Conservation (phyloP, 1,140 invertebrate genomes). For the Drosophila auraria region DNA sequence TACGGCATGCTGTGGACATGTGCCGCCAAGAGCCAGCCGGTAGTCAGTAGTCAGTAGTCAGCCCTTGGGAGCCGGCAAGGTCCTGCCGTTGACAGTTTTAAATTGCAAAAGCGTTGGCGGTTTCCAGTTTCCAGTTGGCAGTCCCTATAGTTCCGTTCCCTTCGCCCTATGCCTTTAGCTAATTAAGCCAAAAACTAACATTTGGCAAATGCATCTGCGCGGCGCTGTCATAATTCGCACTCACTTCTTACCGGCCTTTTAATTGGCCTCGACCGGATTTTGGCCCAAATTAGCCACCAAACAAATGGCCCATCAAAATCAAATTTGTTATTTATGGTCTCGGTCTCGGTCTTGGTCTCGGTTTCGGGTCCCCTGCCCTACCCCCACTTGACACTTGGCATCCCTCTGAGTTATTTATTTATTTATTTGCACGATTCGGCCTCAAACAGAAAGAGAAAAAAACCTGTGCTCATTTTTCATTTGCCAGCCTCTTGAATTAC, state of each 20-base stretch:
- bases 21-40: conserved; percentile 41
- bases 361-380: not conserved
- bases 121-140: conserved; percentile 9
- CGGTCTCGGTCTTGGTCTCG: conserved; percentile 5
- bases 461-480: conserved; percentile 67
- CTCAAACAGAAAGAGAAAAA: conserved; percentile 2
- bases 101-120: conserved; percentile 73
- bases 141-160: not conserved
- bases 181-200: conserved; percentile 70
- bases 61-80: conserved; percentile 15
- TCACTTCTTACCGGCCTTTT: conserved; percentile 64
- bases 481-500: conserved; percentile 64
- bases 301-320: conserved; percentile 74
- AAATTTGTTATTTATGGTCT: conserved; percentile 77
- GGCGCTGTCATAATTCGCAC: conserved; percentile 60
- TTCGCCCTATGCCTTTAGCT: conserved; percentile 27
- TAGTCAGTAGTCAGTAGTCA: conserved; percentile 1
- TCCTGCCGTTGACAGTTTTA: conserved; percentile 75
- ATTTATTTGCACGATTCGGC: conserved; percentile 59
- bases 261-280: conserved; percentile 58
- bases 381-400: conserved; percentile 40
- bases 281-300: conserved; percentile 35
- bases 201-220: conserved; percentile 69
- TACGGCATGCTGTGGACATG: conserved; percentile 69
- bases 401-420: conserved; percentile 66